Conservation (phyloP, 92 coral and sea anemone genomes). For the Zoanthus solanderi region DNA sequence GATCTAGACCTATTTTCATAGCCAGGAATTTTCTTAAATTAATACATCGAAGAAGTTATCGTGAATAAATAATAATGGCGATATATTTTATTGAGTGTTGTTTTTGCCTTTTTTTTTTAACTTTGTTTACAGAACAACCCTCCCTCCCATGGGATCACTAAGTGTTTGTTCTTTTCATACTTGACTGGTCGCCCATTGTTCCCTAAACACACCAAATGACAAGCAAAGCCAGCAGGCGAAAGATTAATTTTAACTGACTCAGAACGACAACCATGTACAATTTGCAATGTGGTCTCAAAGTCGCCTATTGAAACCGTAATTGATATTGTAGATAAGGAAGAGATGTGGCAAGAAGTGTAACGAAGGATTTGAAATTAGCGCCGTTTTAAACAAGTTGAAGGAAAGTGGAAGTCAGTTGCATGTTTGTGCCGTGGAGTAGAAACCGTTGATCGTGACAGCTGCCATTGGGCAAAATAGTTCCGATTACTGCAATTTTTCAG, state of each 20-base stretch:
- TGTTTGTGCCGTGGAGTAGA: too few relatives aligned
- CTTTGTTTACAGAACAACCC: not conserved
- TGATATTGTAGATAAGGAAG: not conserved
- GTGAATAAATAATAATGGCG: too few relatives aligned
- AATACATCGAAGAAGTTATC: too few relatives aligned
- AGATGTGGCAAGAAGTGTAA: not conserved
- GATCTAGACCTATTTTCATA: too few relatives aligned
- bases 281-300: not conserved
- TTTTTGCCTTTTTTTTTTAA: too few relatives aligned
- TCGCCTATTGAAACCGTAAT: not conserved
- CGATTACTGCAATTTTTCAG: conserved; percentile 27
- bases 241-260: not conserved
- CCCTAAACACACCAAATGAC: not conserved
- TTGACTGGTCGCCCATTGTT: not conserved
- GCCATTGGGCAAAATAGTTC: not conserved
- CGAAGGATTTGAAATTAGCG: too few relatives aligned
- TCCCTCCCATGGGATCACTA: not conserved
- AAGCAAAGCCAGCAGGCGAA: not conserved
- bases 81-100: too few relatives aligned
- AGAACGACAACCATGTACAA: not conserved
- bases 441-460: too few relatives aligned
- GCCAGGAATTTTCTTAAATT: too few relatives aligned
- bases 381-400: too few relatives aligned
- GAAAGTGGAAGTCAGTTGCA: not conserved
- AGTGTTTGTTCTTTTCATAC: not conserved